A percentile compares a stretch with the other conserved stretches of the same genome.
Conservation (phyloP, 2,113 vertebrate species). For the Crotalus horridus region DNA sequence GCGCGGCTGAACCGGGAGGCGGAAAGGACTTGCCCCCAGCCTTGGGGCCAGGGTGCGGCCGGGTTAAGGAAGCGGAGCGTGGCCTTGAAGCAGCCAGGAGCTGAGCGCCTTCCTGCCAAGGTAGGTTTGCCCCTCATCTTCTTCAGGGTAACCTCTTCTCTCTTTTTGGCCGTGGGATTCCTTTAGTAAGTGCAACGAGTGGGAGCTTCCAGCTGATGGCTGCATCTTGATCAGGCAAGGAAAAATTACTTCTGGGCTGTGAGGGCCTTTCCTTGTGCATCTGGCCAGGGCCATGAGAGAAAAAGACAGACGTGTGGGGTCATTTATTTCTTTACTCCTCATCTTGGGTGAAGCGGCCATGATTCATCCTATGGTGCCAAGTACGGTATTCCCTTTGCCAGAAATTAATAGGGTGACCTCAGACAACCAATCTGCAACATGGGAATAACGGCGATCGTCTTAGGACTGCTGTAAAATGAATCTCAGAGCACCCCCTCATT, state of each 20-base stretch:
- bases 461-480: not conserved
- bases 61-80: not conserved
- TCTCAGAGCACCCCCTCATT: too few species aligned
- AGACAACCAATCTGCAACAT: not conserved
- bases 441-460: not conserved
- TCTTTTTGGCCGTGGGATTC: too few species aligned
- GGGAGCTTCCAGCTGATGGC: not conserved
- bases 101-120: not conserved
- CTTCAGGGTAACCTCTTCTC: not conserved
- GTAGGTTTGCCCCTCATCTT: not conserved
- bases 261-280: not conserved
- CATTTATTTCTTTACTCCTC: not conserved
- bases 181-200: not conserved
- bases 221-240: too few species aligned
- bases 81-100: not conserved
- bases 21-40: not conserved
- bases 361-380: not conserved
- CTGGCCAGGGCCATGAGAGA: not conserved
- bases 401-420: not conserved
- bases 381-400: not conserved
- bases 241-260: not conserved
- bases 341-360: not conserved
- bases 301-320: not conserved
- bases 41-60: not conserved
- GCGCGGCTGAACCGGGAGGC: not conserved